Percentiles rank a stretch among this genome's conserved stretches.
phyloP scores from a whole-genome alignment of 2,888 invertebrate genomes.

The Dasypogon diadema region DNA sequence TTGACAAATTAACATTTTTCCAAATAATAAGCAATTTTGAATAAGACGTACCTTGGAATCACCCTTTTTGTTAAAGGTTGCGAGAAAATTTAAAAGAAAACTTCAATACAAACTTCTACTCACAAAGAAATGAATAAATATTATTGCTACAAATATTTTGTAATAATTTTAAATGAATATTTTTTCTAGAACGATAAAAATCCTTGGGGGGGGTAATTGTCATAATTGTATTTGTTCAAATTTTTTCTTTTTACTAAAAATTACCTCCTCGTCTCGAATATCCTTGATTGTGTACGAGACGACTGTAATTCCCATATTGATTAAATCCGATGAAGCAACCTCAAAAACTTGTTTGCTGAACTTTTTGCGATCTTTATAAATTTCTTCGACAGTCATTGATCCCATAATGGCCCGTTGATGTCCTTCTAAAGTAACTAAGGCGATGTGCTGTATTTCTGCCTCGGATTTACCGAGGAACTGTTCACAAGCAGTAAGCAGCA shows the following conservation, averaged over 20 bases:
- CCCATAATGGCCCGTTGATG: conserved; percentile 97
- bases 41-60: conserved; percentile 66
- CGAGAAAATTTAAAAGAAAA: conserved; percentile 54
- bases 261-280: conserved; percentile 93
- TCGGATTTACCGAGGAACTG: conserved; percentile 93
- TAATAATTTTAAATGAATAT: conserved; percentile 33
- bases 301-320: conserved; percentile 96
- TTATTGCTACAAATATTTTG: conserved; percentile 18
- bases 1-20: background rate
- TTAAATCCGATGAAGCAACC: conserved; percentile 93
- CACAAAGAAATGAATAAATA: conserved; percentile 49
- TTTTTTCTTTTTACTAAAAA: conserved; percentile 57
- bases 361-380: conserved; percentile 95
- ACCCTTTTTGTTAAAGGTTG: conserved; percentile 61
- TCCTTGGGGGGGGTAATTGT: background rate
- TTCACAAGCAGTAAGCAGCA: conserved; percentile 87
- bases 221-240: background rate
- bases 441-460: conserved; percentile 89
- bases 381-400: conserved; percentile 96
- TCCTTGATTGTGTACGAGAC: conserved; percentile 96
- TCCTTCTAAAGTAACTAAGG: conserved; percentile 91
- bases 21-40: conserved; percentile 10
- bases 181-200: conserved; percentile 32
- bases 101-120: conserved; percentile 53
- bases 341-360: conserved; percentile 96